Evolutionary conservation across 2,888 invertebrate species (phyloP), one percentile per base, ranked within the genome.

Genomic region (Pinctada fucata): DNA sequence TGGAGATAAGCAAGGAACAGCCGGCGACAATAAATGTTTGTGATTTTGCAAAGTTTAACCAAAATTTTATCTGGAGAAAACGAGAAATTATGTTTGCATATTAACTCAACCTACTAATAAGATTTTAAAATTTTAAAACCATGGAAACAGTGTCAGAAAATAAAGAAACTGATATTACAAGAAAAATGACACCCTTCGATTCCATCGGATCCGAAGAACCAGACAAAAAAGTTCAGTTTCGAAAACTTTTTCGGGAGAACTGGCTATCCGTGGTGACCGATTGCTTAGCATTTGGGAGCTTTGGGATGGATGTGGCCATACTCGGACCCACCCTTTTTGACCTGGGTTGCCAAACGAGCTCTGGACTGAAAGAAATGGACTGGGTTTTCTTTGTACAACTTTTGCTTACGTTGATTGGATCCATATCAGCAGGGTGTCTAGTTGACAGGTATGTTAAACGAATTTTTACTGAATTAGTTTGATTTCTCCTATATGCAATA

Each of bases 271-370:
- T 93, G 4, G 80, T 93, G 45, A 91, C 92, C 5, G 93, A 93
- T 86, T 93, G 93, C 81, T 82, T 90, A 5, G 92, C 93, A 10
- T 93, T 93, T 85, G 93, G 93, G 85, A 91, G 91, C 71, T 93
- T 93, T 85, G 93, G 93, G n/a, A 93, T 93, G 91, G 93, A 93
- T 78, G 93, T 93, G 52, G 93, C 93, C 16, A 93, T 93, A 84
- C 88, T 93, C 58, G 93, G 93, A 0, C 93, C 93, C 10, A 93
- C 93, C 0, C 87, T 93, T 8, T 90, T 93, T 82, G 93, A 93
- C 82, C 87, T 93, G 3, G 93, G 93, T 6, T 93, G 93, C 81
- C 91, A 93, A 82, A 93, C 93, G 0, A 89, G 89, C 3, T 90
- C 93, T 0, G 90, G 91, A 71, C 88, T 93, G 78, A 87, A 90